phyloP scores from a whole-genome alignment of 2,797 vertebrate genomes.

The Crocodylus rhombifer region DNA sequence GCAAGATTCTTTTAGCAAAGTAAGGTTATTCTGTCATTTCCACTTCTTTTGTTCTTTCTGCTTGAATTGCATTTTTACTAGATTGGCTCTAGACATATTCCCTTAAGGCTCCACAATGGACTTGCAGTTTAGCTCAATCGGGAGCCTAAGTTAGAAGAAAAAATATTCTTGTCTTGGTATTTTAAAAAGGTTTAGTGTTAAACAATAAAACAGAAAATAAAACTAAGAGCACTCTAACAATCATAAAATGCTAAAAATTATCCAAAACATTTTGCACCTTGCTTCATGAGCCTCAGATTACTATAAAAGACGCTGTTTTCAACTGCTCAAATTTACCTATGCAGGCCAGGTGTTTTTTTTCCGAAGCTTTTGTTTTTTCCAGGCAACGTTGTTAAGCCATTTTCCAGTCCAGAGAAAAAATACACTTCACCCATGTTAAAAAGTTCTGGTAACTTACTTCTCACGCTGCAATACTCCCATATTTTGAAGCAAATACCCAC shows the following conservation, averaged over 20 bases:
- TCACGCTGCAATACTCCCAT: background rate
- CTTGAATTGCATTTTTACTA: conserved; percentile 57
- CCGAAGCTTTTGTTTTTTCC: too few relatives aligned
- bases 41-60: conserved; percentile 66
- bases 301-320: too few relatives aligned
- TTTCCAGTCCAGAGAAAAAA: too few relatives aligned
- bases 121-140: conserved; percentile 28
- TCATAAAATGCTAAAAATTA: background rate
- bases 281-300: too few relatives aligned
- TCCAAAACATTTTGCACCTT: too few relatives aligned
- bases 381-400: too few relatives aligned
- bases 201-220: background rate
- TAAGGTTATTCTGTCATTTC: conserved; percentile 61
- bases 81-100: conserved; percentile 46
- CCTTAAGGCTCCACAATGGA: conserved; percentile 41
- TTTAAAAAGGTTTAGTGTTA: background rate
- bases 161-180: background rate
- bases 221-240: background rate
- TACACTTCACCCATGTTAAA: background rate
- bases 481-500: background rate
- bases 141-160: background rate
- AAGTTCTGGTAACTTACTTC: background rate
- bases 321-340: too few relatives aligned
- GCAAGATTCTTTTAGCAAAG: conserved; percentile 31
- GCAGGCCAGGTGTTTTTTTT: too few relatives aligned